These are phyloP conservation scores for Orthosia cruda DNA, from an alignment of 2,888 invertebrate genomes.

Conservation along the genomic window DNA sequence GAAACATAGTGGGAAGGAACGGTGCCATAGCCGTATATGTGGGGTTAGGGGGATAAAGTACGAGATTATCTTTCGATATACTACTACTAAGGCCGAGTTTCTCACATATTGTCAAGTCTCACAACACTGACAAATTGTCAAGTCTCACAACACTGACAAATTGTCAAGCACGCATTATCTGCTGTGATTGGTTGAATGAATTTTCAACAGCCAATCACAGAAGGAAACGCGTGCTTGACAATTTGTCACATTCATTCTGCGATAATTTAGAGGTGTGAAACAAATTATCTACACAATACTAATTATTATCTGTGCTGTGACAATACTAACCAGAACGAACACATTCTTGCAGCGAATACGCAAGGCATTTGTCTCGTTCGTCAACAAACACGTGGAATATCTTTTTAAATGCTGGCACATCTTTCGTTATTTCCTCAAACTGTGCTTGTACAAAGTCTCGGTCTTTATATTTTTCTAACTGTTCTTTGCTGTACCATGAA, in stretches of 20 bases:
- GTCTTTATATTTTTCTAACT: slow-evolving; percentile 87
- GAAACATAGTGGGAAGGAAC: no score
- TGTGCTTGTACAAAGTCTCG: slow-evolving; percentile 88
- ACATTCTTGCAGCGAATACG: slow-evolving; percentile 88
- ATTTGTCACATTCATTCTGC: no score
- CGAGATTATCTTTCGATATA: not conserved
- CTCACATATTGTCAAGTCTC: no score
- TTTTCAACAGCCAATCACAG: no score
- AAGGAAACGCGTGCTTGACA: no score
- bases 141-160: no score
- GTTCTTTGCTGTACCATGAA: slow-evolving; percentile 78
- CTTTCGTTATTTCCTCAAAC: slow-evolving; percentile 87
- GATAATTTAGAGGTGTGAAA: no score
- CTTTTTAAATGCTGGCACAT: slow-evolving; percentile 89
- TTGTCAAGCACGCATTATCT: no score
- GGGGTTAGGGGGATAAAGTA: not conserved
- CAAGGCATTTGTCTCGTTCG: slow-evolving; percentile 88
- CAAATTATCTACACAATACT: slow-evolving; percentile 55
- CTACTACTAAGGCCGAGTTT: no score
- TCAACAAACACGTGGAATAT: slow-evolving; percentile 90
- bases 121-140: no score
- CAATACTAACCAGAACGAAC: slow-evolving; percentile 82
- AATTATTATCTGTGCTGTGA: slow-evolving; percentile 31
- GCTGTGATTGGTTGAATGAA: no score
- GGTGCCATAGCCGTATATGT: no score